These are phyloP conservation scores for Anas acuta DNA, from an alignment of 2,797 vertebrate species.

Conservation along the genomic window DNA sequence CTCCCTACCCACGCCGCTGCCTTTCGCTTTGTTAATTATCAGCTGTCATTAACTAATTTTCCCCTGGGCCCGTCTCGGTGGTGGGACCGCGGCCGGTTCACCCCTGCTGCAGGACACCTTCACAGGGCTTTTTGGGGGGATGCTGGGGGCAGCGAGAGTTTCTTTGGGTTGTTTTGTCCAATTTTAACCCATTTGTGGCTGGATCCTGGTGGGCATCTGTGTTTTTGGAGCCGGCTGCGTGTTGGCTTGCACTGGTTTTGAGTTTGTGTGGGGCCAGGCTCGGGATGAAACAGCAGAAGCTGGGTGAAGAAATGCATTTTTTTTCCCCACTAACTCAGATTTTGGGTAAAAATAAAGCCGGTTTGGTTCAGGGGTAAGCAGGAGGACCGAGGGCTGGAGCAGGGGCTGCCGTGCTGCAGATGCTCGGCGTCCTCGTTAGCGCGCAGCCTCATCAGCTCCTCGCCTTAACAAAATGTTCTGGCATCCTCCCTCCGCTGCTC, in stretches of 20 bases:
- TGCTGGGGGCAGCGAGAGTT: fast-evolving
- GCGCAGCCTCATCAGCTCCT: not conserved
- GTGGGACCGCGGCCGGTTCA: not conserved
- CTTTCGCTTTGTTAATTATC: not conserved
- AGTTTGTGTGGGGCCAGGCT: not conserved
- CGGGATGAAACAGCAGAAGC: not conserved
- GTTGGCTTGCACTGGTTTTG: not conserved
- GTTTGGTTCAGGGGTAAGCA: not conserved
- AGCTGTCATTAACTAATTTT: not conserved
- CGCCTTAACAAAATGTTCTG: slow-evolving; percentile 62
- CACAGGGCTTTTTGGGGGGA: not conserved
- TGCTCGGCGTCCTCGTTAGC: not conserved
- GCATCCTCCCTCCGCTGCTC: slow-evolving; percentile 40
- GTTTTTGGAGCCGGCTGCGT: fast-evolving
- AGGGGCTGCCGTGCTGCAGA: not conserved
- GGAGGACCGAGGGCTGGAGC: not conserved
- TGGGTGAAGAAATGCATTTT: not conserved
- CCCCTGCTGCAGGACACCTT: not conserved
- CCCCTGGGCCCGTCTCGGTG: not conserved
- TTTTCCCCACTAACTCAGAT: not conserved
- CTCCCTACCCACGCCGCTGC: not conserved
- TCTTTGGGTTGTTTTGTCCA: not conserved
- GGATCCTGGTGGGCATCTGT: fast-evolving
- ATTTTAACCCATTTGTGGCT: not conserved
- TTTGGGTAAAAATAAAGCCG: not conserved